Evolutionary conservation across 2,888 invertebrate species (phyloP).

Genomic region (Drosophila testacea): DNA sequence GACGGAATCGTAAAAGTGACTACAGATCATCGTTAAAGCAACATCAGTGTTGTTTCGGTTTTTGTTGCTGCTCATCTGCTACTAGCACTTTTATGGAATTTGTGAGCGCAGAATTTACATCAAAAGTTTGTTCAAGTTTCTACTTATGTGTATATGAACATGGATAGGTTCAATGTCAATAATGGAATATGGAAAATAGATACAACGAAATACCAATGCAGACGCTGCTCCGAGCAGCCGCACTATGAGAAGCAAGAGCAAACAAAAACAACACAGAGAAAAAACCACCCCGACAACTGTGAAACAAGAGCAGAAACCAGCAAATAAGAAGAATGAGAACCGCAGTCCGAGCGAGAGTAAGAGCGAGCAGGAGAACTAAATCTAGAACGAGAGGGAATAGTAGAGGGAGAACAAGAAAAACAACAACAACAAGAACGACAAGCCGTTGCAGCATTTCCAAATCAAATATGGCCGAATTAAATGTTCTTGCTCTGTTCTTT

Average conservation of each 20-base stretch:
- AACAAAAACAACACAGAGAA: background rate
- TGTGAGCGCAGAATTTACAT: conserved; percentile 22
- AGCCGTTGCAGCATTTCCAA: conserved; percentile 65
- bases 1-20: conserved; percentile 62
- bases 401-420: conserved; percentile 27
- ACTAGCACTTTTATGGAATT: conserved; percentile 9
- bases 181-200: conserved; percentile 54
- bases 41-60: conserved; percentile 13
- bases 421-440: conserved; percentile 24
- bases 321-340: conserved; percentile 18
- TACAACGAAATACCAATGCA: conserved; percentile 35
- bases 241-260: conserved; percentile 18
- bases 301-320: conserved; percentile 24
- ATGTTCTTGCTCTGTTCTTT: conserved; percentile 66
- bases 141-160: conserved; percentile 9
- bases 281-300: conserved; percentile 55
- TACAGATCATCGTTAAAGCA: conserved; percentile 37
- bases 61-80: conserved; percentile 6
- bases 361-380: conserved; percentile 9
- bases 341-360: background rate
- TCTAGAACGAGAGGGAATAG: conserved; percentile 3
- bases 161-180: conserved; percentile 40
- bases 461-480: conserved; percentile 83
- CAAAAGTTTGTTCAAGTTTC: conserved; percentile 18
- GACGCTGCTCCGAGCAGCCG: conserved; percentile 44